A percentile compares a stretch with the other conserved stretches of the same genome.
Evolutionary conservation across 2,888 invertebrate species (phyloP).

Genomic region (Agrotis exclamationis): DNA sequence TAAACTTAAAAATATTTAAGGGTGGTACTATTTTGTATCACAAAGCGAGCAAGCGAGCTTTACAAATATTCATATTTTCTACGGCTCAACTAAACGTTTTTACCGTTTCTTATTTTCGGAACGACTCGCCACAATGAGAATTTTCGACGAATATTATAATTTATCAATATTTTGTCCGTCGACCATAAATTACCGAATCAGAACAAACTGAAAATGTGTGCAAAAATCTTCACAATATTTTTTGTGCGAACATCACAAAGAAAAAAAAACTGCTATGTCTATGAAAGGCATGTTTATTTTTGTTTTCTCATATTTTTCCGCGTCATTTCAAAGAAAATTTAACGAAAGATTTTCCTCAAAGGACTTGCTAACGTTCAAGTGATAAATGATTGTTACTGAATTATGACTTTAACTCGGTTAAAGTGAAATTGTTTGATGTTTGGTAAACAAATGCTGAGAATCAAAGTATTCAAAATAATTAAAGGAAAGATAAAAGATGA

Average conservation of each 20-base stretch:
- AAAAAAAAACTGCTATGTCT: background rate
- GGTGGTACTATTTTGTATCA: background rate
- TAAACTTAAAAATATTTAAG: no score
- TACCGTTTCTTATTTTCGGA: no score
- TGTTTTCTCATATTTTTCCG: constrained; percentile 26
- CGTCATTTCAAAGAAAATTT: constrained; percentile 1
- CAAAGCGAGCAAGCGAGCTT: background rate
- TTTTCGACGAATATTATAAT: no score
- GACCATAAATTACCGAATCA: no score
- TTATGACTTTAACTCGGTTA: constrained; percentile 8
- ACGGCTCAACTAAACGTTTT: no score
- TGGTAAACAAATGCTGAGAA: background rate
- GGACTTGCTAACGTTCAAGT: constrained; percentile 21
- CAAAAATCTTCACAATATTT: background rate
- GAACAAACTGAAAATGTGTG: no score
- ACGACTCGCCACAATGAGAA: no score
- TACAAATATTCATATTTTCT: no score
- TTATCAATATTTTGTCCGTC: no score
- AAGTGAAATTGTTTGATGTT: constrained; percentile 12
- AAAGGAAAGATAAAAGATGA: background rate
- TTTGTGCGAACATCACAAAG: background rate
- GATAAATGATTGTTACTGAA: constrained; percentile 36
- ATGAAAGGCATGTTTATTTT: constrained; percentile 18
- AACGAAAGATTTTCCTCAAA: constrained; percentile 38
- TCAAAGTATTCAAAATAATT: background rate